These are phyloP conservation scores for Amphiura filiformis DNA, from an alignment of 35 echinoderm and acorn worm species.

Conservation along the genomic window DNA sequence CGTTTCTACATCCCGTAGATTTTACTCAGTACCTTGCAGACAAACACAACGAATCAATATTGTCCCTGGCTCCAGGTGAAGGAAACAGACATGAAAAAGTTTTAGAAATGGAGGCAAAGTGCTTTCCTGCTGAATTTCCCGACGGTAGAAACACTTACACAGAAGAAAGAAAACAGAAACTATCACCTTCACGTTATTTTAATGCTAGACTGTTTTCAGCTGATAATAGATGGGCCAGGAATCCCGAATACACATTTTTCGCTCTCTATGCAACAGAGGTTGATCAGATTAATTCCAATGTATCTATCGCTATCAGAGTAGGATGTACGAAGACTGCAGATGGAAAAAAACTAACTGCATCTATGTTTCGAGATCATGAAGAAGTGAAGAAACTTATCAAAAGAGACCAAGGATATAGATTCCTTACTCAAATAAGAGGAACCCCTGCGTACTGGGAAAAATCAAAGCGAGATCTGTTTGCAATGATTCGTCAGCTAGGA, in stretches of 20 bases:
- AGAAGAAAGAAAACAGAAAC: constrained; percentile 25
- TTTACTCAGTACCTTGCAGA: background rate
- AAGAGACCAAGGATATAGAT: constrained; percentile 26
- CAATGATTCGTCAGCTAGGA: constrained; percentile 68
- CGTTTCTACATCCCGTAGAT: background rate
- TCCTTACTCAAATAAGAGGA: constrained; percentile 16
- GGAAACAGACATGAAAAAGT: background rate
- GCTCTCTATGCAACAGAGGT: constrained; percentile 44
- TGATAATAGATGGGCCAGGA: constrained; percentile 21
- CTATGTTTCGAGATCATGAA: constrained; percentile 24
- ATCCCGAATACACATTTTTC: constrained; percentile 47
- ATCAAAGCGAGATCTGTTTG: constrained; percentile 47
- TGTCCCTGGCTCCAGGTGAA: background rate
- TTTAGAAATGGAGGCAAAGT: background rate
- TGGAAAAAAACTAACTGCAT: constrained; percentile 4
- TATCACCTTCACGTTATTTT: constrained; percentile 22
- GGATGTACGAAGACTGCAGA: constrained; percentile 22
- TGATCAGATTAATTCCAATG: constrained; percentile 15
- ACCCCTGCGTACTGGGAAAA: constrained; percentile 61
- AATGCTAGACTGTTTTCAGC: constrained; percentile 29
- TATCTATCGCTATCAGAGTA: constrained; percentile 42
- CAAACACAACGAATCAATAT: background rate
- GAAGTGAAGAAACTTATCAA: background rate
- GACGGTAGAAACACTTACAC: background rate
- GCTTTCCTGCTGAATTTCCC: background rate